Percentiles rank a stretch among this genome's conserved stretches.
Evolutionary conservation across 2,113 vertebrate species (phyloP).

Genomic region (Malurus alboscapulatus): DNA sequence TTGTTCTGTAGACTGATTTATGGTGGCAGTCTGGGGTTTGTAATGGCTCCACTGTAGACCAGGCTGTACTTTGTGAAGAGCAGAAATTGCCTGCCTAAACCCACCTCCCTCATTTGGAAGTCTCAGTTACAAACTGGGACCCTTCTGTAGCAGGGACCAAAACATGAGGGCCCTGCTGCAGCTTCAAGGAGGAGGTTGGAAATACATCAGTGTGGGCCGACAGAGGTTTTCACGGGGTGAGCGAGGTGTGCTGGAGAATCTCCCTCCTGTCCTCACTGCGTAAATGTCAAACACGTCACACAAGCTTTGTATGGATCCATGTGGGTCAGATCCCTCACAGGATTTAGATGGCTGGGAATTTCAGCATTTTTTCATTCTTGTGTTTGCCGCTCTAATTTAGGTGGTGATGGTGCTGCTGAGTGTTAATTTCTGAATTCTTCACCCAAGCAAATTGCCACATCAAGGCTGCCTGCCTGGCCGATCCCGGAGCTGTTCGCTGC

Average conservation of each 20-base stretch:
- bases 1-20: background rate
- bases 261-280: background rate
- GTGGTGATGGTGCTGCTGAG: background rate
- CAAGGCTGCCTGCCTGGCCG: background rate
- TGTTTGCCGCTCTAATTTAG: background rate
- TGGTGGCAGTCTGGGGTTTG: background rate
- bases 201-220: background rate
- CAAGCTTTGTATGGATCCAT: background rate
- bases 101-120: background rate
- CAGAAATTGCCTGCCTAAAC: background rate
- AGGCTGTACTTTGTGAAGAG: background rate
- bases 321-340: background rate
- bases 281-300: background rate
- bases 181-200: background rate
- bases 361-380: background rate
- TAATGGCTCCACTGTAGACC: background rate
- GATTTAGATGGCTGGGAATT: background rate
- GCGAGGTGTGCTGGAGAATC: background rate
- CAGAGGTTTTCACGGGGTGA: rapidly evolving
- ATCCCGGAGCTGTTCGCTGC: background rate
- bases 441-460: background rate
- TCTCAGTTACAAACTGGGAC: background rate
- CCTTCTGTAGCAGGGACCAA: background rate
- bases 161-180: background rate
- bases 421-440: background rate